A percentile compares a stretch with the other conserved stretches of the same genome.
Conservation (phyloP, 2,113 vertebrate species). For the Fukomys damarensis region DNA sequence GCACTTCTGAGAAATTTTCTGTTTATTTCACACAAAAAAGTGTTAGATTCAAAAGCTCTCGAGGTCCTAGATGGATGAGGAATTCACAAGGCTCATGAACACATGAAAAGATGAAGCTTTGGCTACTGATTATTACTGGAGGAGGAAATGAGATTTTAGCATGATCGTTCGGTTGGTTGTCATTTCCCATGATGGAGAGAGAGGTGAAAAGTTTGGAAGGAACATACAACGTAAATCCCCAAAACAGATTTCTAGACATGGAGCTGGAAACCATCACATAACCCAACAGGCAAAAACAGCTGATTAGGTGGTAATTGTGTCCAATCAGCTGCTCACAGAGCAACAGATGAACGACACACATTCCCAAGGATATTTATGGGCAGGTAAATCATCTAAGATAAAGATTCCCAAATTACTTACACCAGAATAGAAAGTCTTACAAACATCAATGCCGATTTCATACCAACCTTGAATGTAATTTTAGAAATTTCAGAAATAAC, state of each 20-base stretch:
- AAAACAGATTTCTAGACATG: constrained; percentile 4
- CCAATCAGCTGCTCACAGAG: constrained; percentile 44
- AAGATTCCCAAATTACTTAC: constrained; percentile 18
- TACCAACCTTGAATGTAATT: constrained; percentile 60
- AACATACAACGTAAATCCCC: background rate
- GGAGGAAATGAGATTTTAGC: constrained; percentile 17
- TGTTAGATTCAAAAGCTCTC: background rate
- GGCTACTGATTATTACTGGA: background rate
- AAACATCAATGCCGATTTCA: background rate
- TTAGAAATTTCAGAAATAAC: constrained; percentile 70
- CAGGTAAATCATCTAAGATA: constrained; percentile 35
- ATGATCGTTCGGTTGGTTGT: background rate
- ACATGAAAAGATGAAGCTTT: background rate
- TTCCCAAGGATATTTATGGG: constrained; percentile 56
- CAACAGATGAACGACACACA: constrained; percentile 42
- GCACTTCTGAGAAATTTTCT: constrained; percentile 35
- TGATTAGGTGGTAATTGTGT: constrained; percentile 64
- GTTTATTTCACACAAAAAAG: background rate
- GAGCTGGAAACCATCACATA: background rate
- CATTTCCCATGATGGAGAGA: background rate
- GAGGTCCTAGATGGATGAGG: background rate
- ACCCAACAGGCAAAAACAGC: constrained; percentile 43
- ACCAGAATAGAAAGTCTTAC: background rate
- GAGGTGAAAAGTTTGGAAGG: background rate
- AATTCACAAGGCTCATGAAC: background rate